Evolutionary conservation across 2,113 vertebrate species (phyloP).

Genomic region (Megaptera novaeangliae): DNA sequence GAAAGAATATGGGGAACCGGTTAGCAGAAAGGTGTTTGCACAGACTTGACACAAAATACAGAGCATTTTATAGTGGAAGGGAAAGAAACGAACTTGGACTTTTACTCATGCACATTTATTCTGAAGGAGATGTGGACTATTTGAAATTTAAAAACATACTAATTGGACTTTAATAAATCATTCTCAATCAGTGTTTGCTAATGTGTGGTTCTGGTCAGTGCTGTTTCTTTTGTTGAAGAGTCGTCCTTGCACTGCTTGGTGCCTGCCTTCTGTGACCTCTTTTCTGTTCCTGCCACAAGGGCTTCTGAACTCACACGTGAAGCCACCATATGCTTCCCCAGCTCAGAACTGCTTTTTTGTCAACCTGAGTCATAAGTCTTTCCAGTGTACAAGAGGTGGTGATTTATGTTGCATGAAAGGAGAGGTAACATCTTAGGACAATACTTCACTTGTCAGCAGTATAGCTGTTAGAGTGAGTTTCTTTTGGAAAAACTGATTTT

Average conservation of each 20-base stretch:
- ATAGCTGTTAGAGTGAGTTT: not conserved
- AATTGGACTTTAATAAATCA: constrained; percentile 67
- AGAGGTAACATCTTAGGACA: not conserved
- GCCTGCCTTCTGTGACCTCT: not conserved
- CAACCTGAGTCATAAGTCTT: not conserved
- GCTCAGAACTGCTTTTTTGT: not conserved
- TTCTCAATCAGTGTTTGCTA: constrained; percentile 43
- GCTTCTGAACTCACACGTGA: not conserved
- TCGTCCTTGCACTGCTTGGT: not conserved
- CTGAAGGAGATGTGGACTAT: constrained; percentile 40
- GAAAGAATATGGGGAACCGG: not conserved
- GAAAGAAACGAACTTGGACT: constrained; percentile 43
- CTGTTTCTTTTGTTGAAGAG: not conserved
- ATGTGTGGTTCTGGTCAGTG: constrained; percentile 24
- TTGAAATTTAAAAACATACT: constrained; percentile 66
- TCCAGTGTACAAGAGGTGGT: not conserved
- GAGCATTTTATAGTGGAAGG: constrained; percentile 32
- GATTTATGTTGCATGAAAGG: not conserved
- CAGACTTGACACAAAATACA: constrained; percentile 34
- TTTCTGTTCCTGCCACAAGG: not conserved
- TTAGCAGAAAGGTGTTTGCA: constrained; percentile 3
- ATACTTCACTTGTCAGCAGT: not conserved
- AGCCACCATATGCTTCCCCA: not conserved
- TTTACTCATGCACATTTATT: constrained; percentile 43
- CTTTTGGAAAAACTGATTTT: not conserved